Evolutionary conservation across 2,888 invertebrate genomes (phyloP).

Genomic region (Acronicta leporina): DNA sequence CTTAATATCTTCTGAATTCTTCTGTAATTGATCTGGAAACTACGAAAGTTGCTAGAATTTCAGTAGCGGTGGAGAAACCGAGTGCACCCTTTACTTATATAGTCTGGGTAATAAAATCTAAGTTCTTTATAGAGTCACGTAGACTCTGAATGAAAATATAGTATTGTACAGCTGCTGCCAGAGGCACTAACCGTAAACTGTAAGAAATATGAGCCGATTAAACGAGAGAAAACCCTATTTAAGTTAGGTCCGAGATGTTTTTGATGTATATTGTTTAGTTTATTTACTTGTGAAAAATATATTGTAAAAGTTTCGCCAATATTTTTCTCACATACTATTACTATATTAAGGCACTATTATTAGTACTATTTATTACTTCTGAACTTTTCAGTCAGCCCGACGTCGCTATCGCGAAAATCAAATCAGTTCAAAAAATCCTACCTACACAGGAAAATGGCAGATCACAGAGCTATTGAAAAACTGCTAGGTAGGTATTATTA

Average conservation of each 20-base stretch:
- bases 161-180: conserved; percentile 33
- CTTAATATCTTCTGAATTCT: conserved; percentile 15
- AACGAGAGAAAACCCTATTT: conserved; percentile 16
- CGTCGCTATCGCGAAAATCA: too few species aligned
- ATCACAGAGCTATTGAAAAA: too few species aligned
- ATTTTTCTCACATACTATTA: too few species aligned
- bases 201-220: conserved; percentile 28
- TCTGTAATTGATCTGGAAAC: conserved; percentile 36
- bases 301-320: not conserved
- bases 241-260: conserved; percentile 4
- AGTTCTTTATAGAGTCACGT: conserved; percentile 38
- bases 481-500: too few species aligned
- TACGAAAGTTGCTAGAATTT: conserved; percentile 21
- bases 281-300: conserved; percentile 5
- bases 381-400: too few species aligned
- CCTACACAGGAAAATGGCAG: too few species aligned
- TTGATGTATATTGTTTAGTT: not conserved
- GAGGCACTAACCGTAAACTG: conserved; percentile 30
- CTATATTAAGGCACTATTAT: too few species aligned
- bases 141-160: conserved; percentile 38
- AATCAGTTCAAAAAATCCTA: too few species aligned
- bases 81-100: conserved; percentile 38
- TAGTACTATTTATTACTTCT: too few species aligned
- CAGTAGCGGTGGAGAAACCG: conserved; percentile 14
- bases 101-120: conserved; percentile 27